Evolutionary conservation across 2,888 invertebrate species (phyloP).

Genomic region (Stomorhina lunata): DNA sequence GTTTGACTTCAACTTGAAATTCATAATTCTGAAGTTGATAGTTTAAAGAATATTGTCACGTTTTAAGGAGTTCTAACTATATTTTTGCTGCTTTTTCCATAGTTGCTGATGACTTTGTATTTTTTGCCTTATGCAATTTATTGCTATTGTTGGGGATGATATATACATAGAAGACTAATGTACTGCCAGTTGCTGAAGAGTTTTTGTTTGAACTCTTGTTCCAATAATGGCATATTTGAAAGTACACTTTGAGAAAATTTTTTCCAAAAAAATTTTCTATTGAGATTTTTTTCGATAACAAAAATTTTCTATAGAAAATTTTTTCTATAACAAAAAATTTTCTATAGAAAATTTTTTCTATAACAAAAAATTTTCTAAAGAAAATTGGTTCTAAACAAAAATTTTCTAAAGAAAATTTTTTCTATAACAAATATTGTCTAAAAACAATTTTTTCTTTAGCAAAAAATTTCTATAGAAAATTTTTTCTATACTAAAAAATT

Average conservation of each 20-base stretch:
- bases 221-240: background rate
- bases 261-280: background rate
- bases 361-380: no score
- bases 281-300: no score
- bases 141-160: slow-evolving; percentile 41
- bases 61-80: slow-evolving; percentile 28
- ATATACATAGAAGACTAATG: background rate
- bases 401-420: no score
- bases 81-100: slow-evolving; percentile 7
- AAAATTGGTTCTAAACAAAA: no score
- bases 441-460: no score
- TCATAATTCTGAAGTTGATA: slow-evolving; percentile 31
- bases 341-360: no score
- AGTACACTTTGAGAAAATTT: background rate
- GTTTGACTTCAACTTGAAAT: background rate
- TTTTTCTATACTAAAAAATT: no score
- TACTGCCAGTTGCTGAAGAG: slow-evolving; percentile 46
- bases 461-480: no score
- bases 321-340: no score
- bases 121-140: slow-evolving; percentile 15
- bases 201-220: slow-evolving; percentile 17
- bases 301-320: no score
- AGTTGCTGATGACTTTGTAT: slow-evolving; percentile 12
- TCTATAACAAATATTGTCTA: no score
- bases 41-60: slow-evolving; percentile 59